These are phyloP conservation scores for Phalacrocorax brasilianus DNA, from an alignment of 2,113 vertebrate species.

Conservation along the genomic window DNA sequence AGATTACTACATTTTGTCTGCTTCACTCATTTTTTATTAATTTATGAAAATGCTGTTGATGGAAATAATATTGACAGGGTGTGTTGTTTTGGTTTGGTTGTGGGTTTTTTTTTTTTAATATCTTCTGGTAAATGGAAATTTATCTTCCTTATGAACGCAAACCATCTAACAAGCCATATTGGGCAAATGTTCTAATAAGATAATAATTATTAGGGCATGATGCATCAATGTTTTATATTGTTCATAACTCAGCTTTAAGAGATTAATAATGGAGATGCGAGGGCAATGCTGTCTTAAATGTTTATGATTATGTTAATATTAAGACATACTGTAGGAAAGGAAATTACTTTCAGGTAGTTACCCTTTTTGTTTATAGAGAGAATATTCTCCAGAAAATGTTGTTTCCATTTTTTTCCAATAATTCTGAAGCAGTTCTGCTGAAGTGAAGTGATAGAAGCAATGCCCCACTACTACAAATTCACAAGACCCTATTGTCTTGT, in stretches of 20 bases:
- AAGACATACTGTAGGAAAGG: neutral
- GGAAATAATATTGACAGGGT: conserved; percentile 68
- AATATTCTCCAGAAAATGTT: neutral
- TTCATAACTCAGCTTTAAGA: conserved; percentile 14
- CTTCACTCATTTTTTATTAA: conserved; percentile 77
- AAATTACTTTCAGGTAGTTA: conserved; percentile 2
- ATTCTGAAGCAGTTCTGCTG: neutral
- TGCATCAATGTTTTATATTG: conserved; percentile 26
- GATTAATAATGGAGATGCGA: conserved; percentile 18
- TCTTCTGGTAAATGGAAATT: conserved; percentile 72
- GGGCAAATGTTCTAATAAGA: conserved; percentile 26
- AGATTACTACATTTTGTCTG: conserved; percentile 73
- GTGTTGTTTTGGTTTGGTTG: neutral
- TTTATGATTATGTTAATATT: conserved; percentile 52
- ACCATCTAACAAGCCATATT: conserved; percentile 6
- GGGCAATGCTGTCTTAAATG: conserved; percentile 16
- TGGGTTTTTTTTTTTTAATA: conserved; percentile 14
- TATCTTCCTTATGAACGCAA: neutral
- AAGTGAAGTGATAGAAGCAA: neutral
- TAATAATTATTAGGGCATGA: neutral
- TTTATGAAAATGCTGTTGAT: conserved; percentile 70
- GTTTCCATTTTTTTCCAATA: neutral
- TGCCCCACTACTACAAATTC: neutral
- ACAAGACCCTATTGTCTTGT: neutral
- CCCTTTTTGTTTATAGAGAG: neutral